Evolutionary conservation across 2,797 vertebrate genomes (phyloP), one percentile per base, ranked within the genome.

Genomic region (Esox masquinongy): DNA sequence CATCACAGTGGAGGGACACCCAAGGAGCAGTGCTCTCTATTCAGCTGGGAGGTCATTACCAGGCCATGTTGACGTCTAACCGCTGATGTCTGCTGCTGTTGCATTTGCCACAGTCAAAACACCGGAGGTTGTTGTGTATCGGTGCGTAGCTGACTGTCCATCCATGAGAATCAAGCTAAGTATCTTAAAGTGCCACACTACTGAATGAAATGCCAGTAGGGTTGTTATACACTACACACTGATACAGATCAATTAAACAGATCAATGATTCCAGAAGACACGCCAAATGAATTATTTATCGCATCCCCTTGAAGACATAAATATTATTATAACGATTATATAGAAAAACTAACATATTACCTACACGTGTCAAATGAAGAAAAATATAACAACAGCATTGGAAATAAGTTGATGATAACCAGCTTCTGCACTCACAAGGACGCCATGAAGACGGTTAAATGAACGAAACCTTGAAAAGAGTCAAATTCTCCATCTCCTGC

Each of bases 21-120:
- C 79, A 50, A 70, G 69, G 72, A 80, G 70, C 31, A 47, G 79
- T 73, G 84, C 79, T 85, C 80, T 89, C 82, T 79, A 88, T 87
- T 94, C 92, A 90, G 92, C 85, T 85, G 92, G 92, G 92, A 93
- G 92, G 93, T 94, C 92, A 89, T 93, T 93, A 93, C 80, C 81
- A 74, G 92, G 89, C 89, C 83, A 83, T 87, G 86, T 90, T 92
- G 88, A 91, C 80, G 63, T 80, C 79, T 47, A 61, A 53, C 59
- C 79, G 80, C 80, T 83, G 81, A 82, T 83, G 79, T 79, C 77
- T 74, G 59, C 78, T 83, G 77, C 90, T 79, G 84, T 83, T 81
- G 77, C 82, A 87, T 86, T 24, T 87, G 84, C 85, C 87, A 80
- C 86, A 84, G 81, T 87, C 83, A 83, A 86, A 89, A 78, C 74